These are phyloP conservation scores for Momotus momota DNA, from an alignment of 2,797 vertebrate species.

Conservation along the genomic window DNA sequence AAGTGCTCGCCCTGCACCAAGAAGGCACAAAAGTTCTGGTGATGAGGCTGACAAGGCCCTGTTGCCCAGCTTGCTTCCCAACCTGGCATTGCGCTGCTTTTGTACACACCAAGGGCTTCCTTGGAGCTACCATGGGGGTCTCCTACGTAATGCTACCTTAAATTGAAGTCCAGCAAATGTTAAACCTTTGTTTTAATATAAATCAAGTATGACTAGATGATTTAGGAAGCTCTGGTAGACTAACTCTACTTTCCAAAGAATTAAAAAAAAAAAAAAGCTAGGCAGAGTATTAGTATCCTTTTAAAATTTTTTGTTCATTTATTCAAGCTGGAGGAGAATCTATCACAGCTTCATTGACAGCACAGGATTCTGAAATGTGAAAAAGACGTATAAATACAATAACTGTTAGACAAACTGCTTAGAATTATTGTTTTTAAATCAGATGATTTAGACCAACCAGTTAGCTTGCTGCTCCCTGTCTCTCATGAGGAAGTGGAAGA, in stretches of 20 bases:
- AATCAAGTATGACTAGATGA: background rate
- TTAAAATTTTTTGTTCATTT: background rate
- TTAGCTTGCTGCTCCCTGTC: slow-evolving; percentile 11
- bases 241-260: background rate
- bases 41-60: background rate
- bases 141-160: background rate
- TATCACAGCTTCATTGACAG: background rate
- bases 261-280: slow-evolving; percentile 1
- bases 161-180: slow-evolving; percentile 19
- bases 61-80: background rate
- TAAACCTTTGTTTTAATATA: slow-evolving; percentile 1
- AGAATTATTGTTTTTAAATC: slow-evolving; percentile 12
- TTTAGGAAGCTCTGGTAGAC: background rate
- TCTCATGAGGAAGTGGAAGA: background rate
- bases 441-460: slow-evolving; percentile 21
- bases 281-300: background rate
- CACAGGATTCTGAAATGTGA: background rate
- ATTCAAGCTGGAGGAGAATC: background rate
- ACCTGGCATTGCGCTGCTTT: background rate
- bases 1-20: background rate
- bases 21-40: background rate
- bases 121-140: background rate
- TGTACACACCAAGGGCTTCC: background rate
- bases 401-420: background rate
- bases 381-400: slow-evolving; percentile 13